Evolutionary conservation across 2,888 invertebrate species (phyloP), one percentile per base, ranked within the genome.

Genomic region (Schrankia costaestrigalis): DNA sequence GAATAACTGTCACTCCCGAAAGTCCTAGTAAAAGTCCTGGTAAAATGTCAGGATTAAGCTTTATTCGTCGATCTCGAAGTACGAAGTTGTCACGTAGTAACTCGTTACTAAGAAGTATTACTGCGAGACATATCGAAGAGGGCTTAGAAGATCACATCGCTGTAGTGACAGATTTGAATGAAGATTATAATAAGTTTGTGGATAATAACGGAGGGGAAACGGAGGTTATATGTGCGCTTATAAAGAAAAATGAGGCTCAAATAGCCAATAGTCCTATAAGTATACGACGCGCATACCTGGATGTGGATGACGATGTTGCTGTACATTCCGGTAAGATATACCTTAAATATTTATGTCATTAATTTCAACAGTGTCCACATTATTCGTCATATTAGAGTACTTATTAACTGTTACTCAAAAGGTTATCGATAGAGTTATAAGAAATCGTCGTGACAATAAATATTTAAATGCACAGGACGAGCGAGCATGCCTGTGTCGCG

Each of bases 31-130:
- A 90, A 60, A 91, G 90, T 63, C 89, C 90, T 13, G 81, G 82
- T 3, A 85, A 78, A 69, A 78, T 83, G 39, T 71, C 86, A 2
- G 87, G 87, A 11, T 70, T 91, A 15, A 91, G 90, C 62, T 91
- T 93, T 52, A 93, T 93, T 56, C 87, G 93, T 7, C 86, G 93
- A 35, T 93, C 93, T 3, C 91, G 93, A 58, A 93, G 93, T 50
- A 93, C 93, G 1, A 93, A 93, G 67, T 67, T 93, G 27, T 91
- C 92, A 1, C 87, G 93, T 39, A 93, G 92, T 56, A 92, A 92
- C 59, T 91, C 91, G 1, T 68, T 91, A 41, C 63, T 91, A 7
- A 87, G 91, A 44, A 90, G 90, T 52, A 89, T 90, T 47, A 89
- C 90, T 29, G 75, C 89, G 13, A 83, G 79, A 51, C 74, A 84